Conservation (phyloP, 1,140 invertebrate species). For the Cotesia chilonis region DNA sequence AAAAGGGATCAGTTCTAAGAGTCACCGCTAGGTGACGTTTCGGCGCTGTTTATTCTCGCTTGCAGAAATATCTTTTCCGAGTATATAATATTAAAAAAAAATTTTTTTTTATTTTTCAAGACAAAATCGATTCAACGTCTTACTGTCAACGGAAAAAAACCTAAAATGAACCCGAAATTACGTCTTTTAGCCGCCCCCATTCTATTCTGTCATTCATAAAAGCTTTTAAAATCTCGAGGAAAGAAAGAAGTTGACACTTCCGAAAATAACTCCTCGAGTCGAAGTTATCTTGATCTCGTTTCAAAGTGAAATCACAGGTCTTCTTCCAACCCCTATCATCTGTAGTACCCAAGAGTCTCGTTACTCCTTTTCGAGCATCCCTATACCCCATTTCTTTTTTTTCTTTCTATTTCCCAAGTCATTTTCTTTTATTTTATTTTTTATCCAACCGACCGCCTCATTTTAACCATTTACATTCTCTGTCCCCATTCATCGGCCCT, state of each 20-base stretch:
- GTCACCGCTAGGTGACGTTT: no score
- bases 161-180: no score
- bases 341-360: neutral
- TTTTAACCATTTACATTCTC: no score
- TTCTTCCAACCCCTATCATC: slow-evolving; percentile 15
- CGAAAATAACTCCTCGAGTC: slow-evolving; percentile 18
- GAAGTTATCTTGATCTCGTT: slow-evolving; percentile 19
- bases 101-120: no score
- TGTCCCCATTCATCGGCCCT: no score
- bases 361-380: neutral
- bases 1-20: no score
- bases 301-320: slow-evolving; percentile 15
- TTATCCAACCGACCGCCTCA: neutral
- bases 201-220: neutral
- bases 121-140: no score
- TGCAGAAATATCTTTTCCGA: no score
- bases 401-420: slow-evolving; percentile 9
- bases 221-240: neutral
- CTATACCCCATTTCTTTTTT: slow-evolving; percentile 34
- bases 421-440: slow-evolving; percentile 36
- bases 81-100: no score
- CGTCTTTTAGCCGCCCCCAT: no score
- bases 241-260: slow-evolving; percentile 22
- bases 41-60: no score
- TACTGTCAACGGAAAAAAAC: no score